phyloP scores from a whole-genome alignment of 2,797 vertebrate species.

The Leucoraja ocellata region DNA sequence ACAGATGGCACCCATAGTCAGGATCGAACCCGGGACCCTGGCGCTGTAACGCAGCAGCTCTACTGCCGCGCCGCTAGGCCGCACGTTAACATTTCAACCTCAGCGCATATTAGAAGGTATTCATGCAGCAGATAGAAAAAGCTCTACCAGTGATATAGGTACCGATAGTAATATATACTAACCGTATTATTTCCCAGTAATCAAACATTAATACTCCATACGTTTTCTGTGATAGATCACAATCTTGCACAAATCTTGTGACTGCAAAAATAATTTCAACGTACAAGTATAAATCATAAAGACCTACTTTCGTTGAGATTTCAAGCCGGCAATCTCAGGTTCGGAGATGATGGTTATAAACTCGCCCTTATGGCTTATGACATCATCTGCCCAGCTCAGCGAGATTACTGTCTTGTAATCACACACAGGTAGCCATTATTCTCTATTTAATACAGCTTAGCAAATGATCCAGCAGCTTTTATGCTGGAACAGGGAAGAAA shows the following conservation, averaged over 20 bases:
- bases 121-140: not conserved
- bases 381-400: not conserved
- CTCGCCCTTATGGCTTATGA: not conserved
- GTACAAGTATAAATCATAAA: not conserved
- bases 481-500: constrained; percentile 1
- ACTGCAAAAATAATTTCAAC: not conserved
- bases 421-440: constrained; percentile 26
- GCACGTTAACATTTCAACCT: not conserved
- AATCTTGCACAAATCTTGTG: not conserved
- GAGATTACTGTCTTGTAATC: not conserved
- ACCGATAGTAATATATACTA: not conserved
- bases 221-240: not conserved
- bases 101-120: not conserved
- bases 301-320: not conserved
- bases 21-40: too few species aligned
- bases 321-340: not conserved
- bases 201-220: not conserved
- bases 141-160: not conserved
- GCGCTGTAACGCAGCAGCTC: too few species aligned
- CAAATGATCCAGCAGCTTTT: constrained; percentile 18
- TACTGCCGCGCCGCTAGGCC: too few species aligned
- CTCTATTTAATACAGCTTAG: constrained; percentile 15
- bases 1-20: too few species aligned
- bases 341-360: not conserved
- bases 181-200: not conserved